These are phyloP conservation scores for Pristiophorus japonicus DNA, from an alignment of 2,113 vertebrate species.

Conservation along the genomic window DNA sequence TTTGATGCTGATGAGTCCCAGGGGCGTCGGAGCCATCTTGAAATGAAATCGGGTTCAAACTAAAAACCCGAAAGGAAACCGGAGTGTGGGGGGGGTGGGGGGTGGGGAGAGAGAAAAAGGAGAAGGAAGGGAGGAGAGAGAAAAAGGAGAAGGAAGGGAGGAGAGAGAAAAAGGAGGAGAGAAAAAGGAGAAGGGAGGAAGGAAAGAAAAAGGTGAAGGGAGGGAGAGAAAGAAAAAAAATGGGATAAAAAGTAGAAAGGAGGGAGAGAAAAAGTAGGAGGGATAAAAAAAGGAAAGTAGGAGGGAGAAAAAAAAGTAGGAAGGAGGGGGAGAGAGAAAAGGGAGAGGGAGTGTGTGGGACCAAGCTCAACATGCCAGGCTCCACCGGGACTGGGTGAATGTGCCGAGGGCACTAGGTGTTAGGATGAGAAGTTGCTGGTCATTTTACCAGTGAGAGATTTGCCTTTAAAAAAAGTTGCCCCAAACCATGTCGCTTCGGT, in stretches of 20 bases:
- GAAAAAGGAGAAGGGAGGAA: not conserved
- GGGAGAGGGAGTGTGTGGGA: not conserved
- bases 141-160: not conserved
- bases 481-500: not conserved
- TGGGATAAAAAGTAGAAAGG: too few species aligned
- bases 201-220: not conserved
- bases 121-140: not conserved
- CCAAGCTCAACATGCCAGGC: not conserved
- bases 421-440: constrained; percentile 46
- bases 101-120: too few species aligned
- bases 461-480: too few species aligned
- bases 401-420: not conserved
- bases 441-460: not conserved
- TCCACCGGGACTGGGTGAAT: not conserved
- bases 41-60: not conserved
- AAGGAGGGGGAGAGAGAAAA: too few species aligned
- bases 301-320: not conserved
- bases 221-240: not conserved
- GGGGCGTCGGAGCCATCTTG: constrained; percentile 27
- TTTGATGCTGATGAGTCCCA: not conserved
- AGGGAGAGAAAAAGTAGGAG: too few species aligned
- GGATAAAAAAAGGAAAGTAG: too few species aligned
- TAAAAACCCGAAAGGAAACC: not conserved
- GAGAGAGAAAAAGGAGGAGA: too few species aligned
- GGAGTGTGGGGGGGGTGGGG: not conserved